Percentiles rank a stretch among this genome's conserved stretches.
Evolutionary conservation across 2,797 vertebrate genomes (phyloP).

Genomic region (Allobates femoralis): DNA sequence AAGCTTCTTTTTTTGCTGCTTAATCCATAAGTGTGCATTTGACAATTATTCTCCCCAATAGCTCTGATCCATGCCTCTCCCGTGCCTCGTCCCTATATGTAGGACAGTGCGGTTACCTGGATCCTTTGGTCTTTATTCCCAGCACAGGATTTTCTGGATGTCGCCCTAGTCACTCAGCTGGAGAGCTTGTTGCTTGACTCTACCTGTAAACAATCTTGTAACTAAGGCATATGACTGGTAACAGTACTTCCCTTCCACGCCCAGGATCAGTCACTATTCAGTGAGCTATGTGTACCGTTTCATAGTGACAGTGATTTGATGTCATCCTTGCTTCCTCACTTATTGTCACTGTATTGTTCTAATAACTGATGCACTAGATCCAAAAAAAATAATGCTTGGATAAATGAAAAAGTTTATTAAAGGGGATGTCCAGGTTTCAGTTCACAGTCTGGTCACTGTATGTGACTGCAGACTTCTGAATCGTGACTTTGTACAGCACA

Average conservation of each 20-base stretch:
- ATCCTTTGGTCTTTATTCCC: not conserved
- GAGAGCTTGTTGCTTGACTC: conserved; percentile 6
- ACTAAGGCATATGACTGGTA: conserved; percentile 37
- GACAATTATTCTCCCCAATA: not conserved
- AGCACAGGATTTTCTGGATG: not conserved
- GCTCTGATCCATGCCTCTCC: not conserved
- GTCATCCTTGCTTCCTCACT: not conserved
- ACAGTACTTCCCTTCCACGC: conserved; percentile 2
- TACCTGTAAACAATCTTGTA: conserved; percentile 47
- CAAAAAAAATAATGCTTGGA: not conserved
- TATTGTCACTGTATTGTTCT: not conserved
- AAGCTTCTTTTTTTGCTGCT: not conserved
- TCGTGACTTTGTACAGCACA: no score
- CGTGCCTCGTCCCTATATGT: not conserved
- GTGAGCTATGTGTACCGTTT: conserved; percentile 22
- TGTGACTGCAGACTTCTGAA: no score
- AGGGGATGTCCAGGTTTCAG: not conserved
- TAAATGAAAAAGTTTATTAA: no score
- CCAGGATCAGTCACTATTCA: not conserved
- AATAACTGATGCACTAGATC: not conserved
- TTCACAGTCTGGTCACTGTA: no score
- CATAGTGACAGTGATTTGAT: conserved; percentile 30
- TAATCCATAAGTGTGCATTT: not conserved
- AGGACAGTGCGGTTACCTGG: conserved; percentile 8
- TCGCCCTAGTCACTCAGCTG: not conserved